Conservation (phyloP, 2,797 vertebrate genomes). For the Lepus oiostolus region DNA sequence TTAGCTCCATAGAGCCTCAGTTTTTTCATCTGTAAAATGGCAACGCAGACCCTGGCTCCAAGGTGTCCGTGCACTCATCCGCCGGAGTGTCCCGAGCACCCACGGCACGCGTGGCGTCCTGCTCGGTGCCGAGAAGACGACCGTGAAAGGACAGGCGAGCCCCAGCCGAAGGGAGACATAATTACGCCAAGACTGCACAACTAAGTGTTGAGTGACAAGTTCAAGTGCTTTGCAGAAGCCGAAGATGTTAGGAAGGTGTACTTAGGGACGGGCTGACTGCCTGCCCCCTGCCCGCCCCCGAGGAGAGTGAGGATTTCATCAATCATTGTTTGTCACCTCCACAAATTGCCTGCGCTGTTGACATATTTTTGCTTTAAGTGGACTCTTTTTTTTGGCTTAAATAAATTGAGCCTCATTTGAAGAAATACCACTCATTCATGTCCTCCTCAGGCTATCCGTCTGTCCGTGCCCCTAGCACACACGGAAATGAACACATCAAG, state of each 20-base stretch:
- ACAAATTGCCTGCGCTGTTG: neutral
- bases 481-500: neutral
- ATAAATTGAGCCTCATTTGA: neutral
- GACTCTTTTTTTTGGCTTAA: neutral
- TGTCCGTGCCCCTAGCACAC: neutral
- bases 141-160: neutral
- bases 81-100: neutral
- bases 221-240: slow-evolving; percentile 30
- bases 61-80: rapidly evolving
- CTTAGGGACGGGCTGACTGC: too few relatives aligned
- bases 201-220: neutral
- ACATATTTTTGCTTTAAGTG: neutral
- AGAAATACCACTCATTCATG: neutral
- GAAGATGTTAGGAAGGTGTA: neutral
- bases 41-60: neutral
- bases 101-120: neutral
- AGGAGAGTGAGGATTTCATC: neutral
- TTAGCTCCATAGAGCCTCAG: neutral
- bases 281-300: neutral
- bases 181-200: neutral
- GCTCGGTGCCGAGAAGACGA: neutral
- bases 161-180: neutral
- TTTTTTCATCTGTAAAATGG: neutral
- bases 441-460: neutral
- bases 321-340: neutral